Conservation (phyloP, 2,797 vertebrate species). For the Acanthornis magna region DNA sequence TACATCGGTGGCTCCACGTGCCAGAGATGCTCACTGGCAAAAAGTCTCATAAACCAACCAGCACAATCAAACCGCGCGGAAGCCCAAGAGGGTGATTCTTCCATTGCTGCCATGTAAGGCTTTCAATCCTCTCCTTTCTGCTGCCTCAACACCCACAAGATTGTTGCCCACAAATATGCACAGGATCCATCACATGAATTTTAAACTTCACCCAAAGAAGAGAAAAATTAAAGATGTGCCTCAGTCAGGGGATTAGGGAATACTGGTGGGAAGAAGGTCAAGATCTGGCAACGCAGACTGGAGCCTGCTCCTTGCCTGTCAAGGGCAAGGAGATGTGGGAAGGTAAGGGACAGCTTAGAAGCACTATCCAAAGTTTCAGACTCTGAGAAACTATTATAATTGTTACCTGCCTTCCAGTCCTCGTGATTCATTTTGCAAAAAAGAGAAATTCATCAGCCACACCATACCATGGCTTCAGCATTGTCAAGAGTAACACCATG, state of each 20-base stretch:
- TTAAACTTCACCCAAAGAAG: neutral
- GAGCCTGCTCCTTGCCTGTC: neutral
- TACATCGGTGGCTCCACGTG: rapidly evolving
- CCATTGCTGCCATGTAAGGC: neutral
- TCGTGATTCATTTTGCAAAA: neutral
- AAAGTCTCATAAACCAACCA: neutral
- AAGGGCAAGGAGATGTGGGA: neutral
- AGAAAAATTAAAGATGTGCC: neutral
- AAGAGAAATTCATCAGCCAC: neutral
- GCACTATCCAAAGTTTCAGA: neutral
- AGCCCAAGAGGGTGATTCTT: neutral
- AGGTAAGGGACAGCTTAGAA: neutral
- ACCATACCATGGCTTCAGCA: rapidly evolving
- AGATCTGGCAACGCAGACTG: neutral
- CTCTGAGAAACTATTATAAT: neutral
- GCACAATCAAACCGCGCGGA: rapidly evolving
- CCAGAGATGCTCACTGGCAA: neutral
- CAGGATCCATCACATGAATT: neutral
- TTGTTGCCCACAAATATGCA: neutral
- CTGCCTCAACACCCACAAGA: neutral
- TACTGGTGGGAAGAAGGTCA: neutral
- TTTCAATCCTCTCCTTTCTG: neutral
- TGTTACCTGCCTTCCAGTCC: neutral
- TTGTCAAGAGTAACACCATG: neutral
- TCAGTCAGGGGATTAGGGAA: neutral